These are phyloP conservation scores for Camelus dromedarius DNA, from an alignment of 2,113 vertebrate genomes.

Conservation along the genomic window DNA sequence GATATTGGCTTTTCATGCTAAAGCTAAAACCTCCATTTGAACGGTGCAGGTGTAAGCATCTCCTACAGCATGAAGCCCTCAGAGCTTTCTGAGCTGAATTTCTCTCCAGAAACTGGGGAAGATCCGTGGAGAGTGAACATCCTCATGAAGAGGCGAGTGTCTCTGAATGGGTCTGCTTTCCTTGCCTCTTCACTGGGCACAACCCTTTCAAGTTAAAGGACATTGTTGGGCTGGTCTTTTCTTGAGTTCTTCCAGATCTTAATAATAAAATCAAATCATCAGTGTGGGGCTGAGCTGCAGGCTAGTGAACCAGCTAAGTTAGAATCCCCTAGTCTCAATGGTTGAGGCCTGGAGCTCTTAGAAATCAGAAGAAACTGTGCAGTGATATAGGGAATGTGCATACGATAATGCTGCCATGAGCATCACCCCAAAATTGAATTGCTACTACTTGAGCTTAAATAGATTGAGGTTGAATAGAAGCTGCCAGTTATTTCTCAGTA, in stretches of 20 bases:
- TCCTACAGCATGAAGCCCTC: neutral
- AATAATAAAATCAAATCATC: slow-evolving; percentile 33
- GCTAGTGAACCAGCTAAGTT: neutral
- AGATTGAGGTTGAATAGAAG: neutral
- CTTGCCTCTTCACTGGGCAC: neutral
- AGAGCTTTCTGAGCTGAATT: slow-evolving; percentile 14
- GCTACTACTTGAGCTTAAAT: neutral
- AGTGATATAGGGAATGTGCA: neutral
- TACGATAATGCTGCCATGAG: neutral
- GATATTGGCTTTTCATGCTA: slow-evolving; percentile 74
- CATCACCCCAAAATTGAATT: neutral
- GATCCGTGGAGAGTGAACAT: neutral
- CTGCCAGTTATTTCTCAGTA: neutral
- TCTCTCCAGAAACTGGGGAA: neutral
- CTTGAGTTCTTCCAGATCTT: neutral
- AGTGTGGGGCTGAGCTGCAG: neutral
- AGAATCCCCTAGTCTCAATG: neutral
- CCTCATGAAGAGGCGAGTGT: neutral
- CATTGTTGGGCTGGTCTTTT: neutral
- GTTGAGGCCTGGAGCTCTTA: neutral
- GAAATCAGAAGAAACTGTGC: slow-evolving; percentile 8
- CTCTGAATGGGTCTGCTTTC: neutral
- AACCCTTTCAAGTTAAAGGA: neutral
- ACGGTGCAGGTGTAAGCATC: neutral
- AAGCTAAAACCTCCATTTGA: slow-evolving; percentile 62